Base-by-base conservation (phyloP, 2,888 invertebrate species). In the Linnaemya vulpina region DNA sequence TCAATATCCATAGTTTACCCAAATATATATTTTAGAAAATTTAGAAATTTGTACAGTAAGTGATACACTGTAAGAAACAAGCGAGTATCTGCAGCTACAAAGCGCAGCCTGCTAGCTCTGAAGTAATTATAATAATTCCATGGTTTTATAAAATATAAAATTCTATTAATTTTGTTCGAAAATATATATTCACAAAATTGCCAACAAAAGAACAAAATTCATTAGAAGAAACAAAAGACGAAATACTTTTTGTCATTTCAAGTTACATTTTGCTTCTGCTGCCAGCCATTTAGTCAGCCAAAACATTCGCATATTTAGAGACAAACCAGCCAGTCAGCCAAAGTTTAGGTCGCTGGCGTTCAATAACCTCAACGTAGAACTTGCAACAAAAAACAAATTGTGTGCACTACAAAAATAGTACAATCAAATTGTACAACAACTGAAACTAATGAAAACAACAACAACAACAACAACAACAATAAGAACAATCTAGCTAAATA, bases 341-440 rank as follows among this genome's bases (percentile, higher is more conserved):
- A 85, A 85, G 85, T 85, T 89, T 90, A 90, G 90, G 90, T 90
- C 90, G 90, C 89, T 90, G 89, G 89, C 91, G 90, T 90, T 91
- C 90, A 90, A 90, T 91, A 90, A 90, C 86, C 87, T 84, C 87
- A 80, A 78, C 71, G 68, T 83, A 80, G 83, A 62, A 82, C 70
- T 67, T 67, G 35, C 65, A 74, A 82, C 53, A 55, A 70, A 62
- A 84, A 83, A 75, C 49, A 73, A 78, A 71, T 53, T 76, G 73
- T 79, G 40, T 86, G 76, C 75, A 76, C 70, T 82, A 83, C 67
- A 83, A 83, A 86, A 80, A 86, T 83, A 86, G 80, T 86, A 86
- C 86, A 83, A 86, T 86, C 83, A 80, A 83, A 83, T 80, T 77
- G 79, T 83, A 83, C 77, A 74, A 77, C 73, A 71, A 67, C 51